phyloP scores from a whole-genome alignment of 2,888 invertebrate genomes.

The Apamea monoglypha region DNA sequence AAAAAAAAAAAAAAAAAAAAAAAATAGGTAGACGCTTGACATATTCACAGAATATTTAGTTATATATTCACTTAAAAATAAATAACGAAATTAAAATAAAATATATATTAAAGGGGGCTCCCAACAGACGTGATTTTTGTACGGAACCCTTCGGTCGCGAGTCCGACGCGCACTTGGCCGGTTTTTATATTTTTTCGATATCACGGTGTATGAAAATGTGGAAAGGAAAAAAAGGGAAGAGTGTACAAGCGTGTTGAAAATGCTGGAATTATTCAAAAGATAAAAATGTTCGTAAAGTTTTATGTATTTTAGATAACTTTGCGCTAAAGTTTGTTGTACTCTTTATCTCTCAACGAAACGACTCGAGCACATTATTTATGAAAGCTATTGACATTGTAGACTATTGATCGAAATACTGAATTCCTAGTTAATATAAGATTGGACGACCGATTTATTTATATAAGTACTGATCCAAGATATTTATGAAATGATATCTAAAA shows the following conservation, averaged over 20 bases:
- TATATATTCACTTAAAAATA: too few relatives aligned
- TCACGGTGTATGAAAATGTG: neutral
- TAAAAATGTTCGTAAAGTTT: slow-evolving; percentile 36
- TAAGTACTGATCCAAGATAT: too few relatives aligned
- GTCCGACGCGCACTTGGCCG: too few relatives aligned
- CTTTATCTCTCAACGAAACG: slow-evolving; percentile 13
- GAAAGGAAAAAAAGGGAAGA: neutral
- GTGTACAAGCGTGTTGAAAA: slow-evolving; percentile 8
- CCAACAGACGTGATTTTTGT: too few relatives aligned
- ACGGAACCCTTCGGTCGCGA: too few relatives aligned
- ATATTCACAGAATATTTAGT: too few relatives aligned
- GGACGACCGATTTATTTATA: too few relatives aligned
- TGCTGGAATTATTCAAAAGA: slow-evolving; percentile 38
- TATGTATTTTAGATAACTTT: slow-evolving; percentile 39
- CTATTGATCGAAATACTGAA: neutral
- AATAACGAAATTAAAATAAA: too few relatives aligned
- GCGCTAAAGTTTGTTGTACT: slow-evolving; percentile 16
- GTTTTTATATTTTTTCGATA: neutral
- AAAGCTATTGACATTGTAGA: neutral
- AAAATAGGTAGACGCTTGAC: too few relatives aligned
- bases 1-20: too few relatives aligned
- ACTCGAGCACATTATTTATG: neutral
- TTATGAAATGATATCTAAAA: too few relatives aligned
- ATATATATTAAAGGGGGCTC: too few relatives aligned
- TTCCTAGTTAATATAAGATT: neutral